Evolutionary conservation across 2,797 vertebrate genomes (phyloP).

Genomic region (Morus bassanus): DNA sequence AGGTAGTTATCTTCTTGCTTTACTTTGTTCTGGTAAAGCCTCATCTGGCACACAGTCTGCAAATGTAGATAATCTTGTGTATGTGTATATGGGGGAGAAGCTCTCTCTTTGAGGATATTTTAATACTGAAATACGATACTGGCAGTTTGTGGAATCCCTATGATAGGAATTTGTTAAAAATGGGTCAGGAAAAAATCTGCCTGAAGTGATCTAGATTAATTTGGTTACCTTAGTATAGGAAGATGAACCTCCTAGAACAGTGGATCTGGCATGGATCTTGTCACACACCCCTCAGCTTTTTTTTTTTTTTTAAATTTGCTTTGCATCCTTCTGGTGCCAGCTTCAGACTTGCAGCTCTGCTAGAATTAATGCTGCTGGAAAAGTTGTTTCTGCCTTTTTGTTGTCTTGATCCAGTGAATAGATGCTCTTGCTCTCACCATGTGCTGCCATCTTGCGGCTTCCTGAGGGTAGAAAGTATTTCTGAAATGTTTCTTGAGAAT

Average conservation of each 20-base stretch:
- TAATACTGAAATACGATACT: not conserved
- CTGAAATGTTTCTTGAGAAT: not conserved
- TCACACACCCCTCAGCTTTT: fast-evolving
- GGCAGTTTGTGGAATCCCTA: not conserved
- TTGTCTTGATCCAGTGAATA: fast-evolving
- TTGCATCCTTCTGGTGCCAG: not conserved
- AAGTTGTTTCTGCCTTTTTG: not conserved
- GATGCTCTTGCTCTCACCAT: fast-evolving
- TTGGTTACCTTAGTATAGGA: not conserved
- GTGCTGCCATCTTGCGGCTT: slow-evolving; percentile 14
- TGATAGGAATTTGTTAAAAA: not conserved
- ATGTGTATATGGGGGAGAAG: not conserved
- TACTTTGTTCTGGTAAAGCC: not conserved
- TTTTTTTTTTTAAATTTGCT: not conserved
- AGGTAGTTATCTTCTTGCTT: not conserved
- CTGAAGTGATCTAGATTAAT: not conserved
- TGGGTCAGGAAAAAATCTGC: not conserved
- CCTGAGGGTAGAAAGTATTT: not conserved
- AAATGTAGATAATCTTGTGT: not conserved
- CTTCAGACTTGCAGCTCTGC: not conserved
- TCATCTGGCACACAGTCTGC: not conserved
- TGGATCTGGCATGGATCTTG: not conserved
- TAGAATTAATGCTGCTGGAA: not conserved
- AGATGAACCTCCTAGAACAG: not conserved
- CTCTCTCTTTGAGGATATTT: not conserved